Percentiles rank a stretch among this genome's conserved stretches.
phyloP scores from a whole-genome alignment of 1,140 invertebrate species.

The Pseudomyrmex concolor region DNA sequence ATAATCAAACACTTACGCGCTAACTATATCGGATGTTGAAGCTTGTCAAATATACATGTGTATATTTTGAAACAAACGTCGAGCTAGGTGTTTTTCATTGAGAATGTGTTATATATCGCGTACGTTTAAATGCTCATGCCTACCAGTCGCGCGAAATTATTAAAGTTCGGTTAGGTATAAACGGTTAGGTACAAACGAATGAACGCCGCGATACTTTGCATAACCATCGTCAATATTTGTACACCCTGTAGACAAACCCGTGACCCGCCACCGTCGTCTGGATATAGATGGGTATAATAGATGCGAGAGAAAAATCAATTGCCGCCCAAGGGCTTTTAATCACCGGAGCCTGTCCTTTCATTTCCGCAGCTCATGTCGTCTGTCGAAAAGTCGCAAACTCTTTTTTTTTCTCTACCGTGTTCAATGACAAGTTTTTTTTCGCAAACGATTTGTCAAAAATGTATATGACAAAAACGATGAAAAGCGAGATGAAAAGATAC shows the following conservation, averaged over 20 bases:
- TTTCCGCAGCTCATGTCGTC: conserved; percentile 63
- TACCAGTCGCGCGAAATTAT: conserved; percentile 53
- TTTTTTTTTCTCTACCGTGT: conserved; percentile 13
- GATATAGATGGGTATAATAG: conserved; percentile 45
- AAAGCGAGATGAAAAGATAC: no score
- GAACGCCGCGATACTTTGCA: conserved; percentile 44
- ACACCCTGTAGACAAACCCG: conserved; percentile 38
- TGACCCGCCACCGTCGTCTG: not conserved
- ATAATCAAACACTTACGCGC: not conserved
- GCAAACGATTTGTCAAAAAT: conserved; percentile 10
- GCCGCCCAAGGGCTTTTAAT: conserved; percentile 76
- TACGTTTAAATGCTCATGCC: not conserved
- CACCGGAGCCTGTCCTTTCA: conserved; percentile 70
- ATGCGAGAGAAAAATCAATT: conserved; percentile 74
- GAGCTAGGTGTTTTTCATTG: not conserved
- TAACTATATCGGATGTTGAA: not conserved
- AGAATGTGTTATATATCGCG: conserved; percentile 35
- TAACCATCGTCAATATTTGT: conserved; percentile 58
- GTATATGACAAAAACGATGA: not conserved
- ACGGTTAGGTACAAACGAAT: not conserved
- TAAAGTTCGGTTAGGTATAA: conserved; percentile 59
- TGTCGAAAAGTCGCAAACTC: conserved; percentile 61
- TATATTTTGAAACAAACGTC: not conserved
- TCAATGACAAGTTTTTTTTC: not conserved
- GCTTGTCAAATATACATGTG: not conserved